Base-by-base conservation (phyloP, 2,797 vertebrate species). In the Bradypodion ventrale region DNA sequence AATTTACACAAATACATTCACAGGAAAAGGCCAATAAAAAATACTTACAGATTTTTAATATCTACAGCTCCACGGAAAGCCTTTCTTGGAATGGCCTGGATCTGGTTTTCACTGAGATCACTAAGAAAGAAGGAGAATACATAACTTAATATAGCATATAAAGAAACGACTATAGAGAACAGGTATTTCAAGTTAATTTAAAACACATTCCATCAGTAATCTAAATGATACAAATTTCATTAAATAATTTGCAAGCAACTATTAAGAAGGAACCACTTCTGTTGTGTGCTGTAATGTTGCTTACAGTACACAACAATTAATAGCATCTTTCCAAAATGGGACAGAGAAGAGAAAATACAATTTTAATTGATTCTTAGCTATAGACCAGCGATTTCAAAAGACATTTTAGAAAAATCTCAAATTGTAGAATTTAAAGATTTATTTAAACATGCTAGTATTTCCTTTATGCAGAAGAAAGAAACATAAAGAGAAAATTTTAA, bases 81-180 rank as follows among this genome's bases (percentile, higher is more conserved):
- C 93, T 99, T 99, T 89, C 98, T 97, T 84, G 98, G 98, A 94
- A 99, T 97, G 12, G 98, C 98, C 88, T 99, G 98, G 92, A 99
- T 99, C 94, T 98, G 98, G 94, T 99, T 99, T 95, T 99, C 98
- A 91, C 98, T 99, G 91, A 99, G 97, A 95, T 99, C 98, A 88
- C 98, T 99, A 92, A 84, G 59, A 77, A 65, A 69, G 78, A 72
- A 3, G 85, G 90, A 81, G 66, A 78, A 12, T 7, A 75, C 75
- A 40, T 7, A 76, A 87, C 7, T 73, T 75, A 87, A 75, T 75
- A 16, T 13, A 4, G 5, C 35, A 0, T 42, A 35, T 25, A 86
- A 78, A 5, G 79, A 72, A n/a, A 25, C 40, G 60, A 32, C 27
- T 72, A 19, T 63, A 75, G 83, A 63, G 49, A 73, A 88, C 81